A percentile compares a stretch with the other conserved stretches of the same genome.
Conservation (phyloP, 2,113 vertebrate genomes). For the Pseudopipra pipra region DNA sequence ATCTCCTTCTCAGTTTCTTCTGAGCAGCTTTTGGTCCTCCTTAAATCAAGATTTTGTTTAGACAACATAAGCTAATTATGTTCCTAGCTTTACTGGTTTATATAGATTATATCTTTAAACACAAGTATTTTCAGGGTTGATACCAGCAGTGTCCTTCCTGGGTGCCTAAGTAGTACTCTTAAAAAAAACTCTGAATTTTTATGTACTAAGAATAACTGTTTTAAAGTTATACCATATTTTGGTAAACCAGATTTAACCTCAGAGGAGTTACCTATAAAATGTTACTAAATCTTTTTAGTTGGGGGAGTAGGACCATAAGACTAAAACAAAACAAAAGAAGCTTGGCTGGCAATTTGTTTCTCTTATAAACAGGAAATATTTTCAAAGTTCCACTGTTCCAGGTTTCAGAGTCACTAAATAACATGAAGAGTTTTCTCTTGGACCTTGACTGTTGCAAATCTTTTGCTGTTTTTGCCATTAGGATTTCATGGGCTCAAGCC, state of each 20-base stretch:
- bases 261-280: background rate
- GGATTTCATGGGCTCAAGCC: background rate
- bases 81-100: background rate
- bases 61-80: background rate
- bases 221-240: background rate
- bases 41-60: background rate
- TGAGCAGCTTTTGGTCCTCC: fast-evolving
- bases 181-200: background rate
- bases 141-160: background rate
- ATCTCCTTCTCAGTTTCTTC: background rate
- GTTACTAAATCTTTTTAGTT: background rate
- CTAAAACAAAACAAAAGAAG: background rate
- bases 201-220: background rate
- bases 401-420: background rate
- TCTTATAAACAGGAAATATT: background rate
- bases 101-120: background rate
- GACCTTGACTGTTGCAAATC: background rate
- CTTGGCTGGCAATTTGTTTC: background rate
- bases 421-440: background rate
- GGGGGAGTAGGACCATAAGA: background rate
- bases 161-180: background rate
- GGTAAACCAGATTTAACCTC: background rate
- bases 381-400: background rate
- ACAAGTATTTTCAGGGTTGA: background rate
- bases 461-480: background rate